Percentiles rank a stretch among this genome's conserved stretches.
phyloP scores from a whole-genome alignment of 2,113 vertebrate genomes.

The Triplophysa rosa region DNA sequence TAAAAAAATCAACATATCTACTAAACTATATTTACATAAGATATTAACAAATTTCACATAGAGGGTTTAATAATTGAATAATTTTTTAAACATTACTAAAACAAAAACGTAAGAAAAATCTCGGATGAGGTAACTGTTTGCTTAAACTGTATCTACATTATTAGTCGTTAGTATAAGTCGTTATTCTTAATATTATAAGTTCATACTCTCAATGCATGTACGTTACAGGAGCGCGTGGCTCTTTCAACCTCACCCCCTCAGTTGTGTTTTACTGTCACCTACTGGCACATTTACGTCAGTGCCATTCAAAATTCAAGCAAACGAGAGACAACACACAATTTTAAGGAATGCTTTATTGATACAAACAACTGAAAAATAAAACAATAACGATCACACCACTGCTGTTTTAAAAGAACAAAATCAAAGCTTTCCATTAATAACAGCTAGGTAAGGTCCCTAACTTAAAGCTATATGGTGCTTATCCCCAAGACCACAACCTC shows the following conservation, averaged over 20 bases:
- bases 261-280: slow-evolving; percentile 30
- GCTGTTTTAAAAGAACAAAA: slow-evolving; percentile 48
- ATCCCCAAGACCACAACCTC: slow-evolving; percentile 25
- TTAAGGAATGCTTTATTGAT: slow-evolving; percentile 82
- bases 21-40: too few species aligned
- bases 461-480: slow-evolving; percentile 54
- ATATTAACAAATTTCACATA: too few species aligned
- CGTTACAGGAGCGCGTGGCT: neutral
- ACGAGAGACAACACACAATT: slow-evolving; percentile 42
- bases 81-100: too few species aligned
- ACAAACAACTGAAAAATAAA: slow-evolving; percentile 58
- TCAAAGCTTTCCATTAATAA: slow-evolving; percentile 63
- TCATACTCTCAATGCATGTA: too few species aligned
- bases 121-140: too few species aligned
- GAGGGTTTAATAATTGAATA: too few species aligned
- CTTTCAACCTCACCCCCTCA: neutral
- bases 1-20: too few species aligned
- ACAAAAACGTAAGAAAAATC: too few species aligned
- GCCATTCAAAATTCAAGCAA: neutral
- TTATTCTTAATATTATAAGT: too few species aligned
- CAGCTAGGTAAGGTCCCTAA: slow-evolving; percentile 44
- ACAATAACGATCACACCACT: slow-evolving; percentile 56
- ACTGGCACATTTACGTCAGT: neutral
- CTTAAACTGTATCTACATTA: too few species aligned
- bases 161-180: too few species aligned